These are phyloP conservation scores for Paramormyrops hopkinsi DNA, from an alignment of 2,797 vertebrate genomes.

Conservation along the genomic window DNA sequence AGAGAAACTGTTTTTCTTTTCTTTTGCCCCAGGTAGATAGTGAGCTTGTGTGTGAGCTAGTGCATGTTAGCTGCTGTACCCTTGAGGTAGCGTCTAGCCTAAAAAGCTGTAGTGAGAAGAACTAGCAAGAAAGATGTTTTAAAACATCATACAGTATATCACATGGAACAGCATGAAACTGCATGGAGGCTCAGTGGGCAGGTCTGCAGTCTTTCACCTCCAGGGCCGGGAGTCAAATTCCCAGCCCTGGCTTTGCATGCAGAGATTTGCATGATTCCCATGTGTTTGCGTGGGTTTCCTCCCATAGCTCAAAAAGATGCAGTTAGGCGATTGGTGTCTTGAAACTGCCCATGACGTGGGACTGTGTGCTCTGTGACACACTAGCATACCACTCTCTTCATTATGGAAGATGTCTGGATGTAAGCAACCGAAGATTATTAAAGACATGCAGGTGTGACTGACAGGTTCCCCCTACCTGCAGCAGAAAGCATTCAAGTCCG, in stretches of 20 bases:
- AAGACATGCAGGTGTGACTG: not conserved
- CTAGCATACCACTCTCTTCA: not conserved
- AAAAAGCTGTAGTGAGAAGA: not conserved
- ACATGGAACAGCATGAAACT: not conserved
- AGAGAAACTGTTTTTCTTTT: not conserved
- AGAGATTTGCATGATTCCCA: not conserved
- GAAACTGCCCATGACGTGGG: not conserved
- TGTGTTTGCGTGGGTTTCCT: not conserved
- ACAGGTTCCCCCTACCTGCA: conserved; percentile 65
- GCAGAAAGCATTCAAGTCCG: conserved; percentile 85
- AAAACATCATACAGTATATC: not conserved
- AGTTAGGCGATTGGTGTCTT: not conserved
- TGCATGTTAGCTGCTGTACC: not conserved
- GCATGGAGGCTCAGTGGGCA: not conserved
- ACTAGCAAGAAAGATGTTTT: not conserved
- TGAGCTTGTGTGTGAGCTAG: not conserved
- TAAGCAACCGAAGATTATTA: not conserved
- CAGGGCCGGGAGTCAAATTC: not conserved
- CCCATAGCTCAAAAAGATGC: not conserved
- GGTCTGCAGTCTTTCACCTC: not conserved
- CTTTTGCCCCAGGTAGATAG: not conserved
- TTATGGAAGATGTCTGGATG: not conserved
- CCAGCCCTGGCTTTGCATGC: not conserved
- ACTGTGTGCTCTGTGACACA: not conserved
- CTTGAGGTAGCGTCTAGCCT: not conserved